Base-by-base conservation (phyloP, 2,113 vertebrate species). In the Polyodon spathula region DNA sequence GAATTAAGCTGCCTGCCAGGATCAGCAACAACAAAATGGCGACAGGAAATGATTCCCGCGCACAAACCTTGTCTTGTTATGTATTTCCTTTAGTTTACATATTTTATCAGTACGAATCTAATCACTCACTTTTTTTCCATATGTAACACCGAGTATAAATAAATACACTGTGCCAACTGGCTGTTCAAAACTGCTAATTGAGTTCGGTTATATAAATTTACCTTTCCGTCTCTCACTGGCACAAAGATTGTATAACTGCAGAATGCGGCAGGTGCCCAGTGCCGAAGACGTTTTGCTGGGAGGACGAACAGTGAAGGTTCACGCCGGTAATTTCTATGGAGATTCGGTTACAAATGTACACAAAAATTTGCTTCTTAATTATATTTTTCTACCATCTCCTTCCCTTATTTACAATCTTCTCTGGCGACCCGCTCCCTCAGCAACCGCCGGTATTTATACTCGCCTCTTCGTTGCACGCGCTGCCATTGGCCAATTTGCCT, bases 371-470 rank as follows among this genome's bases (percentile, higher is more conserved):
- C 54, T 37, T 15, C 57, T 55, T 58, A 60, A 27, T 55, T 7
- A 67, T 71, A 54, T 62, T 62, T 66, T 27, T 43, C 57, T 56
- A 60, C 59, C 5, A 62, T 58, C 8, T 68, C 51, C 46, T 27
- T 15, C 62, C 70, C 54, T 52, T 53, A 71, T 62, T 61, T 56
- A 52, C 41, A 63, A 65, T 71, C 71, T 63, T 75, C 72, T 56
- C 70, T 59, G 66, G 68, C 74, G 57, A 67, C 55, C 67, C 71
- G 69, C 63, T 66, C 68, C 62, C 70, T 27, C 65, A 16, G 66
- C 61, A 71, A 76, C 75, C 43, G 66, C 63, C 70, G 63, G 50
- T 8, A 80, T 81, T 83, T 86, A 86, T 84, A 84, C 61, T 54
- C 65, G 54, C 54, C 40, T 63, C 59, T 63, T 63, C 48, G 44